Evolutionary conservation across 1,140 invertebrate genomes (phyloP).

Genomic region (Drosophila pachea): DNA sequence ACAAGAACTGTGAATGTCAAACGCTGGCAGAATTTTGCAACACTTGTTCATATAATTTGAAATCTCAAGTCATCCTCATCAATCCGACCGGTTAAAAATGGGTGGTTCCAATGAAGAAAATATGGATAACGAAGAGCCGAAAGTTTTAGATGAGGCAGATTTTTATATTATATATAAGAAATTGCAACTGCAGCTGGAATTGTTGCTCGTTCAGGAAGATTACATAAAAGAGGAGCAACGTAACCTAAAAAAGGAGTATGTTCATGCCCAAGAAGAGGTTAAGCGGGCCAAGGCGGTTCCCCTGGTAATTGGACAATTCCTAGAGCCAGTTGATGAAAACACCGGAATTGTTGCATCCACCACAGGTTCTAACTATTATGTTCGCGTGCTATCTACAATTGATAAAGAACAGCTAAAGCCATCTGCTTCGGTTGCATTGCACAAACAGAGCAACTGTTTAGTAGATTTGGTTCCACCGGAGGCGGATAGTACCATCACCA

Average conservation of each 20-base stretch:
- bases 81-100: conserved; percentile 9
- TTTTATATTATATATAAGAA: conserved; percentile 94
- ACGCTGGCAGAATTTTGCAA: conserved; percentile 9
- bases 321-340: conserved; percentile 98
- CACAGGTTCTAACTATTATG: conserved; percentile 97
- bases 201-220: conserved; percentile 91
- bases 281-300: conserved; percentile 98
- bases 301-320: conserved; percentile 97
- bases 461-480: conserved; percentile 98
- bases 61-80: conserved; percentile 60
- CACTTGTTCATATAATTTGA: conserved; percentile 32
- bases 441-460: conserved; percentile 98
- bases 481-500: conserved; percentile 96
- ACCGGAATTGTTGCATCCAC: conserved; percentile 93
- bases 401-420: conserved; percentile 96
- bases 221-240: conserved; percentile 99
- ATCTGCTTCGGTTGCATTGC: conserved; percentile 97
- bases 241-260: conserved; percentile 97
- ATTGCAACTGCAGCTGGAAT: conserved; percentile 54
- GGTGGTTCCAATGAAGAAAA: conserved; percentile 18
- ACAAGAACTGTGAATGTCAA: background rate
- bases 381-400: conserved; percentile 95
- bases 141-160: conserved; percentile 86
- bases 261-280: conserved; percentile 98
- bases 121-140: conserved; percentile 31